Base-by-base conservation (phyloP, 1,140 invertebrate genomes). In the Semibalanus balanoides region DNA sequence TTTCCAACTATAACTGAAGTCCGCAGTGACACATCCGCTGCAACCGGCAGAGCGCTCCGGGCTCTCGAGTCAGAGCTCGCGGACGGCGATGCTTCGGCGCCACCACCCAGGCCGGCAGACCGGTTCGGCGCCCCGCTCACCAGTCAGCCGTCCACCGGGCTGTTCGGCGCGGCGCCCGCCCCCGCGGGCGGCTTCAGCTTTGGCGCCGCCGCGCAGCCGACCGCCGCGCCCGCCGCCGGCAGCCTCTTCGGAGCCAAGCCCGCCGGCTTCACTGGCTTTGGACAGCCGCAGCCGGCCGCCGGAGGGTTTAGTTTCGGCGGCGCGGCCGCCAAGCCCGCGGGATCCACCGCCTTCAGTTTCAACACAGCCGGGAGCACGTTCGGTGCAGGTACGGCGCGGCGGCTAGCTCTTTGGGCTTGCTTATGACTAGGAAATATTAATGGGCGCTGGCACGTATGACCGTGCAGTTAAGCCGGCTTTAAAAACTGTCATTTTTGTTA, bases 151-250 rank as follows among this genome's bases (percentile, higher is more conserved):
- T 64, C 51, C 7, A 64, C 51, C 7, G 51, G 51, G 9, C 51
- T 64, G 51, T 64, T 64, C 51, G 29, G 29, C 74, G 5, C 40
- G 14, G n/a, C 30, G 25, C 74, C 31, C 3, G 31, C 77, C 35
- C 82, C 83, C 31, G 81, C 78, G 51, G 77, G 81, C 31, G 79
- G 81, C 71, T 84, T 85, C 0, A 79, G 89, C 7, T 89, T 89
- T 82, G 87, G 86, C 73, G 79, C 79, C 74, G 76, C 73, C 29
- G 78, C 77, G 30, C 79, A 79, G 74, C 75, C 74, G 51, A 19
- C 51, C 51, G 51, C 51, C 51, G 9, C 14, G 14, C 14, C 51
- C 11, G 51, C 51, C 70, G 31, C 5, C 31, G 77, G 77, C 19
- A 78, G 79, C n/a, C 78, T 80, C 31, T 80, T 80, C 74, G 78